A percentile compares a stretch with the other conserved stretches of the same genome.
Evolutionary conservation across 53 echinoderm and acorn worm genomes (phyloP).

Genomic region (Temnopleurus reevesii): DNA sequence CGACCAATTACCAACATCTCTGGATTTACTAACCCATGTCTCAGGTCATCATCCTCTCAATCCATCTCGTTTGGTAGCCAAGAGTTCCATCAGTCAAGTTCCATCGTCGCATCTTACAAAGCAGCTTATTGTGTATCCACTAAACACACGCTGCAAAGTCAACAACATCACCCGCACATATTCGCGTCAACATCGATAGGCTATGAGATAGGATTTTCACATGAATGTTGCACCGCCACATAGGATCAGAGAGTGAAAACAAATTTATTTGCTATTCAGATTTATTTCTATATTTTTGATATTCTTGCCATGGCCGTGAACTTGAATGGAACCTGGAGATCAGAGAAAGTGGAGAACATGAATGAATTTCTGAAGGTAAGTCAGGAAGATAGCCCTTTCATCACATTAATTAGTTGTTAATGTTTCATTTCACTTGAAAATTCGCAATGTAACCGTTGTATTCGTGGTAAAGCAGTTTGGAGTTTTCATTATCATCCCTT

Average conservation of each 20-base stretch:
- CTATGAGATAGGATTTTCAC: not conserved
- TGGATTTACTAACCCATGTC: not conserved
- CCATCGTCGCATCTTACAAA: conserved; percentile 18
- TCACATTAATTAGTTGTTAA: too few relatives aligned
- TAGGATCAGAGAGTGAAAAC: not conserved
- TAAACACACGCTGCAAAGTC: not conserved
- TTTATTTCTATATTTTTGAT: not conserved
- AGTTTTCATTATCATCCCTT: too few relatives aligned
- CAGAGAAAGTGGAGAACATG: conserved; percentile 58
- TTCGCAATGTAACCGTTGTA: too few relatives aligned
- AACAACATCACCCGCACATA: not conserved
- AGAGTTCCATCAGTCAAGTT: not conserved
- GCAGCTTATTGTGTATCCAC: not conserved
- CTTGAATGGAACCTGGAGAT: conserved; percentile 60
- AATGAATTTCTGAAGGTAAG: conserved; percentile 59
- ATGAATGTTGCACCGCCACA: not conserved
- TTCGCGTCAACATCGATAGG: not conserved
- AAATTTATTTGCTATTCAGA: not conserved
- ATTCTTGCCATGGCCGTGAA: conserved; percentile 21
- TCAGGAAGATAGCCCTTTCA: too few relatives aligned
- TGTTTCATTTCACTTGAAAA: too few relatives aligned
- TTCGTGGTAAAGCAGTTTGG: too few relatives aligned
- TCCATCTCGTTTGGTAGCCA: conserved; percentile 18
- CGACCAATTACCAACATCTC: not conserved
- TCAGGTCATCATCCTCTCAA: not conserved